Evolutionary conservation across 2,113 vertebrate genomes (phyloP), one percentile per base, ranked within the genome.

Genomic region (Diphyllodes magnificus): DNA sequence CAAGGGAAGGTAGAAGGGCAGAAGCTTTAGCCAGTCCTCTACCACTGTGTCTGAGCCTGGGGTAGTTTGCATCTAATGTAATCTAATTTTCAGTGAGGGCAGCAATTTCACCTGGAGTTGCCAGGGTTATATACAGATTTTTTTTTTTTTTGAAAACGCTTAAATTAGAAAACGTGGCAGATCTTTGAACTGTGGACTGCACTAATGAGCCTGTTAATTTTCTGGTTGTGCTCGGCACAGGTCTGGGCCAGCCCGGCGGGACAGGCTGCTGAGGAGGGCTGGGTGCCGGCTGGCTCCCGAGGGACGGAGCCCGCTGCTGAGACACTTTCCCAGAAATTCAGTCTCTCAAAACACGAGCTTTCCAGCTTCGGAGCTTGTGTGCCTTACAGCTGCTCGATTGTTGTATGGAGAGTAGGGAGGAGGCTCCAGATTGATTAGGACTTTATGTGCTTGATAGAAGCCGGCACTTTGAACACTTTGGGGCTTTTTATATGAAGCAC

Each of bases 401-500:
- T 54, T 88, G 4, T 2, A 65, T 31, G 51, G 68, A 88, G 82
- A 75, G 59, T 6, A 39, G 51, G 51, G 88, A 94, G 79, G 75
- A 88, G 85, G 76, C 88, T 95, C 80, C n/a, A 28, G 23, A 69
- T 85, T 8, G 6, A 59, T 90, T 88, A 56, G 79, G 75, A 70
- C 82, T 87, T 77, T 8, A 47, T 82, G 84, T 82, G 79, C 78
- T 61, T 87, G 47, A 63, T 79, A 80, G 84, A 95, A 92, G 80
- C 80, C 5, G 35, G 85, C 80, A 18, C 90, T 95, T 96, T 81
- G 88, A 95, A 92, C 86, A n/a, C 76, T 90, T 73, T 59, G 49
- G 64, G 56, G 30, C 53, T 88, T 96, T 94, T 96, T 90, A 63
- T 93, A 51, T 94, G 85, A 91, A 82, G 80, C 76, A 81, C 65